Base-by-base conservation (phyloP, 2,113 vertebrate genomes). In the Hippocampus barbouri region DNA sequence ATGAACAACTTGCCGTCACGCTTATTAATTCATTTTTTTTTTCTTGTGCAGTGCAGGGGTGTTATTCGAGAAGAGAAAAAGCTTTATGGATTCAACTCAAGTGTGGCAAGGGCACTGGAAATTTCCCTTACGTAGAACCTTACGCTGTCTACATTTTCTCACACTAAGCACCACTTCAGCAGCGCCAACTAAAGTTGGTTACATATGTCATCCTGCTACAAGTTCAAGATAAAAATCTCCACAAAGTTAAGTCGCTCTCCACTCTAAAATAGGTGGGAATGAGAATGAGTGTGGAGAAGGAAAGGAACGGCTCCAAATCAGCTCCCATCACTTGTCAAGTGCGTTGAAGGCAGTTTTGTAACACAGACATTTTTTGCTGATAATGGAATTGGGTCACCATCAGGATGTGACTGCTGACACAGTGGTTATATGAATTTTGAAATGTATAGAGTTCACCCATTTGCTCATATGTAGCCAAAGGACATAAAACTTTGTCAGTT, bases 1-100 rank as follows among this genome's bases (percentile, higher is more conserved):
- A 72, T 38, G 30, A 63, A 66, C 56, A 47, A 63, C 21, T 6
- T 66, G 65, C 63, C 18, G 57, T 66, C 68, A 21, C 3, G 16
- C 59, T 72, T 16, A 67, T 77, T 74, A 60, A 11, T 34, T 54
- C 6, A 0, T 62, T 65, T 66, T 57, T 59, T 59, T 56, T 10
- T 56, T 23, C 25, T 27, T n/a, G 59, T 75, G 56, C 61, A 71
- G 34, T 66, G 8, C 5, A 5, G 18, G 9, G 59, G 60, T 53
- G 68, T 72, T 75, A 76, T 77, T 81, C 78, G 25, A 20, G 34
- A 43, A 59, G 5, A 60, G n/a, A 62, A 68, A 62, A 23, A 25
- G 3, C 30, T 47, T 63, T 61, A 49, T 6, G 72, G 30, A 5
- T 71, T 41, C 18, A 53, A 2, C n/a, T 64, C 6, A 9, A 61